Evolutionary conservation across 1,140 invertebrate genomes (phyloP), one percentile per base, ranked within the genome.

Genomic region (Acromyrmex heyeri): DNA sequence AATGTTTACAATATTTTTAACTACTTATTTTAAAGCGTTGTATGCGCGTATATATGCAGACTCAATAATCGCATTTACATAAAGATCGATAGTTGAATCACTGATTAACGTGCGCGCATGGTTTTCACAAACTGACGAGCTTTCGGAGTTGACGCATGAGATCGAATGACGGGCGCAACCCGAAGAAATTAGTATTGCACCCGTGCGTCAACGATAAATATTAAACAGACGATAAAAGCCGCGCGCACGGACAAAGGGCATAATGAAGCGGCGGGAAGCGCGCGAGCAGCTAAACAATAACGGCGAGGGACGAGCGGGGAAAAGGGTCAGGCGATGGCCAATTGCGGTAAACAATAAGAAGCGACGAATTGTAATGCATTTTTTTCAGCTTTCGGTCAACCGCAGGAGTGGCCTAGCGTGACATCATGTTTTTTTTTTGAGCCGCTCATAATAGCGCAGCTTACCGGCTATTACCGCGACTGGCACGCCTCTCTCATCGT

Each of bases 401-500:
- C 87, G 59, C 62, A 83, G 73, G 53, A 86, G 76, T 85, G 91
- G 91, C 88, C 89, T 90, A 81, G 85, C 82, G 85, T 91, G 88
- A 92, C 91, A 86, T 92, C 85, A 91, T 55, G 81, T 30, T 30
- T 87, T 92, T 92, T 86, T 89, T 92, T 91, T 83, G 67, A 82
- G 79, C 73, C 48, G 70, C 79, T 90, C 86, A 91, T 92, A 93
- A 93, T 92, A 93, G 90, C 91, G 78, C 90, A 91, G 91, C 90
- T 92, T 92, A 92, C 92, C 91, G 82, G 91, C 90, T 93, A 93
- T 93, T 93, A 93, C 90, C 88, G 86, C 85, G 77, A 87, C 86
- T 65, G 90, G 90, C 91, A 93, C 92, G 91, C 92, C 92, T 87
- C 91, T 92, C 89, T 93, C 92, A 93, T 93, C 92, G 91, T 92